phyloP scores from a whole-genome alignment of 1,140 invertebrate species.

The Pseudobourletiella spinata region DNA sequence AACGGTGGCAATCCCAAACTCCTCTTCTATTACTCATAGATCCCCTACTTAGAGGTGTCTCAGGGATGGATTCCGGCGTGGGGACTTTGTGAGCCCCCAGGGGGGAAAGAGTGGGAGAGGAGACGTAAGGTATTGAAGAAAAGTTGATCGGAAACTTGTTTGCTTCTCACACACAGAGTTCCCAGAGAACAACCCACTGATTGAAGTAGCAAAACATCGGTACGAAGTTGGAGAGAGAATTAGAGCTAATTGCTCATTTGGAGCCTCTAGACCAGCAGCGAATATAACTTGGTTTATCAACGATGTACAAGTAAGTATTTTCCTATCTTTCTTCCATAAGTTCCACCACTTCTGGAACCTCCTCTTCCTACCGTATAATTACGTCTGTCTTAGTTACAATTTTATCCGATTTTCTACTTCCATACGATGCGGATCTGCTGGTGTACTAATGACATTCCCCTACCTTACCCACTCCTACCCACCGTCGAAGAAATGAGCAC shows the following conservation, averaged over 20 bases:
- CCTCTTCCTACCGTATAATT: neutral
- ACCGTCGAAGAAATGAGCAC: too few species aligned
- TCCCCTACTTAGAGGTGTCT: too few species aligned
- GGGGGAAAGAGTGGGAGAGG: neutral
- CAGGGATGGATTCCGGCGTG: too few species aligned
- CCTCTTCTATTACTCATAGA: too few species aligned
- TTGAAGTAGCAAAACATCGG: conserved; percentile 32
- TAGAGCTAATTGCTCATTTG: conserved; percentile 37
- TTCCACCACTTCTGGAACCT: neutral
- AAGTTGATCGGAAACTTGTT: conserved; percentile 8
- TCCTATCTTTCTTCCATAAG: neutral
- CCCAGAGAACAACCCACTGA: conserved; percentile 31
- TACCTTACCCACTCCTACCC: too few species aligned
- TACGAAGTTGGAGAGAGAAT: conserved; percentile 37
- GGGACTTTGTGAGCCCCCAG: too few species aligned
- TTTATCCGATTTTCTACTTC: too few species aligned
- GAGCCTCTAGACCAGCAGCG: conserved; percentile 33
- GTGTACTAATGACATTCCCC: too few species aligned
- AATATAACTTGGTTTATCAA: conserved; percentile 36
- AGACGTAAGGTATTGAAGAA: neutral
- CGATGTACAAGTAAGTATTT: conserved; percentile 30
- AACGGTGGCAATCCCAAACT: too few species aligned
- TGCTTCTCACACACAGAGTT: conserved; percentile 29
- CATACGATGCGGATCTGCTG: too few species aligned
- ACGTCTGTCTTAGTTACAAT: too few species aligned